Percentiles rank a stretch among this genome's conserved stretches.
phyloP scores from a whole-genome alignment of 2,888 invertebrate genomes.

The Notocelia uddmanniana region DNA sequence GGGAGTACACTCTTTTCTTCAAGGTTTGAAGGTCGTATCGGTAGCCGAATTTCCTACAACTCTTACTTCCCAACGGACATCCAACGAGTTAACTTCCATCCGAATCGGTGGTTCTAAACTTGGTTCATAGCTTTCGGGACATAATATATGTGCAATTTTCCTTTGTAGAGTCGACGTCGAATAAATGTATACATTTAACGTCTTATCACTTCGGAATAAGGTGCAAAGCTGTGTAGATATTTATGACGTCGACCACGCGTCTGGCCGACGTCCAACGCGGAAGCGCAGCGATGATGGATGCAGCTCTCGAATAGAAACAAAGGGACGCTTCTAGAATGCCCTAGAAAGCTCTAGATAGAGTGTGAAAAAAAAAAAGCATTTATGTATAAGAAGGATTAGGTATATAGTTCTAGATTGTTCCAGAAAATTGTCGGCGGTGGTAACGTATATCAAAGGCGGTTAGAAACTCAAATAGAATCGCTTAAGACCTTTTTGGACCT shows the following conservation, averaged over 20 bases:
- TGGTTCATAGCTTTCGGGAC: slow-evolving; percentile 49
- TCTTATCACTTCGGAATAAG: background rate
- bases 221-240: background rate
- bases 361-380: background rate
- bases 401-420: too few relatives aligned
- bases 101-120: slow-evolving; percentile 4
- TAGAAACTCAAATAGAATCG: too few relatives aligned
- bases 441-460: too few relatives aligned
- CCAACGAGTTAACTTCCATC: background rate
- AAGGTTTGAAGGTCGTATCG: too few relatives aligned
- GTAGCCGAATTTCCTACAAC: too few relatives aligned
- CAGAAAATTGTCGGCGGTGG: too few relatives aligned
- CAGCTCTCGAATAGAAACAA: slow-evolving; percentile 30
- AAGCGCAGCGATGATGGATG: slow-evolving; percentile 53
- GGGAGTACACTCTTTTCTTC: too few relatives aligned
- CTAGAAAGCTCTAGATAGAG: background rate
- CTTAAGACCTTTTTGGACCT: too few relatives aligned
- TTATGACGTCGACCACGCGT: slow-evolving; percentile 54
- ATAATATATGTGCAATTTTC: slow-evolving; percentile 57
- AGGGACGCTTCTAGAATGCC: slow-evolving; percentile 20
- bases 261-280: slow-evolving; percentile 77
- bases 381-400: too few relatives aligned
- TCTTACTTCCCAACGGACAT: background rate
- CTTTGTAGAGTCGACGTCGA: slow-evolving; percentile 4
- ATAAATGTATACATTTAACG: background rate